Base-by-base conservation (phyloP, 2,797 vertebrate genomes). In the Furcifer pardalis region DNA sequence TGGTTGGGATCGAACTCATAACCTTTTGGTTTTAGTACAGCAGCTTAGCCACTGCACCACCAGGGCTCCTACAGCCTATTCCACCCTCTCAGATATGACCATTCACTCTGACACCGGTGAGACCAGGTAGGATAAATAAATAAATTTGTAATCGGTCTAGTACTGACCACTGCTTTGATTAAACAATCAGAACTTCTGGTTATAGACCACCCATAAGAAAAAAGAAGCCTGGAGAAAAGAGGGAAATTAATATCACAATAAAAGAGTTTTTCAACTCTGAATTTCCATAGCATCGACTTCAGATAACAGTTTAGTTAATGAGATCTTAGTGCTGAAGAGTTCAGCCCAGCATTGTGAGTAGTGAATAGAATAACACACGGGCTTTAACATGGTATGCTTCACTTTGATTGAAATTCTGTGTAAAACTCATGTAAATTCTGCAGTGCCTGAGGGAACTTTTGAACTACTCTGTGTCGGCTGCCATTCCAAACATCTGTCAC, bases 401-500 rank as follows among this genome's bases (percentile, higher is more conserved):
- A 42, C 1, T 72, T 52, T 8, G 80, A 76, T 69, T n/a, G 56
- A n/a, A 84, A 10, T 77, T 86, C 63, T 81, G 32, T 49, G 63
- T 82, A 71, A 69, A 77, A 82, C 56, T 76, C 65, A 49, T 75
- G 49, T 49, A 81, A 82, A 77, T 72, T 77, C 66, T 71, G 71
- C 8, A 30, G 52, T 86, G 73, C 84, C 73, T n/a, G 10, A 62
- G 79, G 79, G 79, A 77, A 49, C 25, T 12, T 81, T 82, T 81
- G 79, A 86, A 86, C 52, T 63, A 63, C 62, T 82, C n/a, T 25
- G 52, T 6, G 0, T 40, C 30, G 77, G 65, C 79, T 62, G 27
- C 79, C n/a, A 3, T 62, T 86, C 84, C 69, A 86, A 71, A 81
- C 79, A 81, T 60, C 84, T 86, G 84, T 81, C 79, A 81, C 40